These are phyloP conservation scores for Gymnoscelis rufifasciata DNA, from an alignment of 2,888 invertebrate species.

Conservation along the genomic window DNA sequence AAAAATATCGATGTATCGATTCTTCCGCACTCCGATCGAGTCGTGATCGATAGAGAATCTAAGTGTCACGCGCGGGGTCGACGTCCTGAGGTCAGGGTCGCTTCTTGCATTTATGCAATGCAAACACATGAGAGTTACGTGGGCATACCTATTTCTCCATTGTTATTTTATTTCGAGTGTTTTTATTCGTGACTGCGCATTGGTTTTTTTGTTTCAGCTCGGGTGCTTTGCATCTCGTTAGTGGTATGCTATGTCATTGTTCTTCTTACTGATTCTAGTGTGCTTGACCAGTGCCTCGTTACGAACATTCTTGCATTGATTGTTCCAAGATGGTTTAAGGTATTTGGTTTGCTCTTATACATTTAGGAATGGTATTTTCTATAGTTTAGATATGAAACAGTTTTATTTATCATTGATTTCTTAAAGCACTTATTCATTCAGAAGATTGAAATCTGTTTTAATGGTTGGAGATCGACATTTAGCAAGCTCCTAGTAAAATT, in stretches of 20 bases:
- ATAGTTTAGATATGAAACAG: too few relatives aligned
- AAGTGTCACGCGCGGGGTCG: slow-evolving; percentile 76
- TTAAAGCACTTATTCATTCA: too few relatives aligned
- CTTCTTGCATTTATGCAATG: slow-evolving; percentile 62
- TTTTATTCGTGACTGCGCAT: slow-evolving; percentile 47
- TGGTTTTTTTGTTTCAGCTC: slow-evolving; percentile 34
- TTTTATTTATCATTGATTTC: too few relatives aligned
- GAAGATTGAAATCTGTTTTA: too few relatives aligned
- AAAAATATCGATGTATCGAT: slow-evolving; percentile 68
- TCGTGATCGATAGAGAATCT: slow-evolving; percentile 78
- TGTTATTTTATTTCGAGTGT: slow-evolving; percentile 59
- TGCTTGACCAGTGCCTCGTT: slow-evolving; percentile 3
- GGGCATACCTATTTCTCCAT: slow-evolving; percentile 50
- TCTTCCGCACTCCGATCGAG: slow-evolving; percentile 57
- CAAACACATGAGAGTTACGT: slow-evolving; percentile 51
- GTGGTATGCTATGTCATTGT: slow-evolving; percentile 27
- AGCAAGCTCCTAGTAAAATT: too few relatives aligned
- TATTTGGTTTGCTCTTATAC: neutral
- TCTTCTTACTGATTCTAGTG: slow-evolving; percentile 16
- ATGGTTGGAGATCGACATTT: too few relatives aligned
- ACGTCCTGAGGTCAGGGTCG: slow-evolving; percentile 74
- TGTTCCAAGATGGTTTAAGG: slow-evolving; percentile 4
- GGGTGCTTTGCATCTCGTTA: slow-evolving; percentile 27
- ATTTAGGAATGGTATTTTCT: too few relatives aligned
- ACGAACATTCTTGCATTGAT: slow-evolving; percentile 10